Evolutionary conservation across 2,113 vertebrate genomes (phyloP).

Genomic region (Nycticryphes semicollaris): DNA sequence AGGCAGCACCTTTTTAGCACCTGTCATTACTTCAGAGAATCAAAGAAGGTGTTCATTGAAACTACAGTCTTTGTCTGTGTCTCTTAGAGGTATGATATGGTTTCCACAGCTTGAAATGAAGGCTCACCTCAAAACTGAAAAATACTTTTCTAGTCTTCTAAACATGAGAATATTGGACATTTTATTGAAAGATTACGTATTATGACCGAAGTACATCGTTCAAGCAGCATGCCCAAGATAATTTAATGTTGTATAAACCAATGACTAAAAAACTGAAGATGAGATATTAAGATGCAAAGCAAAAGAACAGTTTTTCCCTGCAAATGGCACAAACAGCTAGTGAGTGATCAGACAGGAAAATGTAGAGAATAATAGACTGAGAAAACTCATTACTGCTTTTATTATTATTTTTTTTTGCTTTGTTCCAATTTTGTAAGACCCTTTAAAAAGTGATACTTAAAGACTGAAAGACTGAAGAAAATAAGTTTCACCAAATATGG

Average conservation of each 20-base stretch:
- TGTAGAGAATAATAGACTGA: not conserved
- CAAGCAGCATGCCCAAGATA: not conserved
- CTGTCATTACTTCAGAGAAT: not conserved
- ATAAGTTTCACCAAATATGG: not conserved
- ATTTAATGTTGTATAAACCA: not conserved
- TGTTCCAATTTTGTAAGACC: not conserved
- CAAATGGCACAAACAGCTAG: not conserved
- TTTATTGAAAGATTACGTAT: not conserved
- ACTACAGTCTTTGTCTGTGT: rapidly evolving
- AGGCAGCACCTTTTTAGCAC: not conserved
- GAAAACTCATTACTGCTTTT: not conserved
- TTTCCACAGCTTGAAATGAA: not conserved
- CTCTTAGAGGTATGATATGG: not conserved
- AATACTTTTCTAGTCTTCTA: not conserved
- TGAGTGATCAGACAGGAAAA: not conserved
- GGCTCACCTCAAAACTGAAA: not conserved
- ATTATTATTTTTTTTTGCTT: not conserved
- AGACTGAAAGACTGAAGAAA: not conserved
- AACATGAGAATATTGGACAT: rapidly evolving
- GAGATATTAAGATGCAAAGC: not conserved
- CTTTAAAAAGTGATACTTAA: not conserved
- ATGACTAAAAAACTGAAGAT: not conserved
- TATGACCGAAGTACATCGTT: not conserved
- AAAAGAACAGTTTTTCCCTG: not conserved
- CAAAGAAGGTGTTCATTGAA: not conserved